Evolutionary conservation across 2,797 vertebrate genomes (phyloP), one percentile per base, ranked within the genome.

Genomic region (Neosilurus mollespiculum): DNA sequence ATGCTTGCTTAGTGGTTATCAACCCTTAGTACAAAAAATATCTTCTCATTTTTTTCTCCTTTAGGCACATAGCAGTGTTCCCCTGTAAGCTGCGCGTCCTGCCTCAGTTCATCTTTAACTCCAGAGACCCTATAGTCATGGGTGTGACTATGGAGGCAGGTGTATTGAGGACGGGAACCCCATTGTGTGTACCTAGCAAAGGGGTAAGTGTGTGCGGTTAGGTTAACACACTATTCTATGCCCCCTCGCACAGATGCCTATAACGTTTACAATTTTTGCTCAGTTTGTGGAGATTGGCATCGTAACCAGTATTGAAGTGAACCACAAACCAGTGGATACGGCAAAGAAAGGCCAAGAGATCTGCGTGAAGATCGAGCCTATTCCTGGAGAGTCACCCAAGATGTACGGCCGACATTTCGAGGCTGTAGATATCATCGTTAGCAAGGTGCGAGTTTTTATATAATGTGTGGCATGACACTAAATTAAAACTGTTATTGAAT

Each of bases 351-450:
- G 98, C 24, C 97, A 99, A 91, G 98, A 99, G 92, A 96, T 99
- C 62, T 99, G 98, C 84, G 90, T 99, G 81, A 99, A 99, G 94
- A 98, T 99, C 86, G 98, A 99, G 84, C 96, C 98, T 76, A 97
- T 99, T 84, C 97, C 98, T 0, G 98, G 98, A 15, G 98, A 99
- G 89, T 94, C 98, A 0, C 98, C 98, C 51, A 99, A 99, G 92
- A 99, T 99, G 98, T 99, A 91, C 1, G 98, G 98, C n/a, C 96
- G 98, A 78, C 98, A 99, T 81, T 99, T 99, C 88, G 98, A 99
- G 90, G 97, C 97, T 43, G 97, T 97, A 0, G 98, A 99, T 88
- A 88, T 97, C 75, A 94, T 99, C 0, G 96, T 99, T 90, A 99
- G 96, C 89, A 99, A 99, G 96, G 98, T 98, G 88, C 91, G 81